These are phyloP conservation scores for Protodeltote pygarga DNA, from an alignment of 2,888 invertebrate genomes.

Conservation along the genomic window DNA sequence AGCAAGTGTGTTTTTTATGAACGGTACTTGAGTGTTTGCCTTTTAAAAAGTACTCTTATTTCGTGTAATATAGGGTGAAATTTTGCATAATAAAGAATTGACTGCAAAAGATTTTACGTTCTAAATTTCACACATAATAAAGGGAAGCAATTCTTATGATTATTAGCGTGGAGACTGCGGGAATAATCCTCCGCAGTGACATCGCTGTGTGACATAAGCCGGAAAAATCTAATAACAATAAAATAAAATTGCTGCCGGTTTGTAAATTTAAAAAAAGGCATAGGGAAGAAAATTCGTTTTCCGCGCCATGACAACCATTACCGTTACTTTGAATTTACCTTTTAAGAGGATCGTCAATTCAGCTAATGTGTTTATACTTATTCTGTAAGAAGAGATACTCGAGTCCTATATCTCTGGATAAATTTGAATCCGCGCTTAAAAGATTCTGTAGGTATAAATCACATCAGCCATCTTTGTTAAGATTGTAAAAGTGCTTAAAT, in stretches of 20 bases:
- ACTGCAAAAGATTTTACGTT: slow-evolving; percentile 71
- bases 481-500: slow-evolving; percentile 72
- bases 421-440: slow-evolving; percentile 43
- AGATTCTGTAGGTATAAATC: slow-evolving; percentile 53
- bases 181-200: slow-evolving; percentile 84
- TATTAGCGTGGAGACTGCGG: slow-evolving; percentile 84
- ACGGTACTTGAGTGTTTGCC: slow-evolving; percentile 51
- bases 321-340: slow-evolving; percentile 83
- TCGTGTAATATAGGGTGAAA: slow-evolving; percentile 50
- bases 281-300: slow-evolving; percentile 84
- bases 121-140: slow-evolving; percentile 86
- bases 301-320: slow-evolving; percentile 81
- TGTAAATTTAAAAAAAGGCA: slow-evolving; percentile 85
- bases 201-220: slow-evolving; percentile 84
- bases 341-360: slow-evolving; percentile 69
- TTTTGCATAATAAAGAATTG: slow-evolving; percentile 51
- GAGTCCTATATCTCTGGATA: slow-evolving; percentile 36
- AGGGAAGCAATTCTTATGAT: slow-evolving; percentile 86
- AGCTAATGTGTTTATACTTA: slow-evolving; percentile 62
- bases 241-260: slow-evolving; percentile 86
- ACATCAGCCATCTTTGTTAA: slow-evolving; percentile 49
- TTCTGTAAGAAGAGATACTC: slow-evolving; percentile 44
- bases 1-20: slow-evolving; percentile 70
- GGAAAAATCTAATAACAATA: slow-evolving; percentile 87
- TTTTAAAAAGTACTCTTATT: slow-evolving; percentile 64